Conservation (phyloP, 2,888 invertebrate species). For the Apotomis capreana region DNA sequence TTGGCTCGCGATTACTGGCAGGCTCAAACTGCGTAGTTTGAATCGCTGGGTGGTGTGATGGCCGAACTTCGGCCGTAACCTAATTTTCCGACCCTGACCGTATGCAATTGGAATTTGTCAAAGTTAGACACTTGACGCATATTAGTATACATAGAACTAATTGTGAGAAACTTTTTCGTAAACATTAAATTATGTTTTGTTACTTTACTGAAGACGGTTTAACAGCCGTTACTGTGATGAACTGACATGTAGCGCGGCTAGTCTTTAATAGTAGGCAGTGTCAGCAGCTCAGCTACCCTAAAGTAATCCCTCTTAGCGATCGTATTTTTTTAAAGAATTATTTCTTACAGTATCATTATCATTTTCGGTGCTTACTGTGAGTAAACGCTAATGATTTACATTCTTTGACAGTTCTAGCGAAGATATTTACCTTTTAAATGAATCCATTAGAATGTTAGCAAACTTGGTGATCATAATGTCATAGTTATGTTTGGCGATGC, state of each 20-base stretch:
- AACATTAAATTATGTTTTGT: no score
- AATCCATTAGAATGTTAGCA: conserved; percentile 34
- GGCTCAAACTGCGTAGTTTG: conserved; percentile 7
- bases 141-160: background rate
- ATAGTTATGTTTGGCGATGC: conserved; percentile 39
- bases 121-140: conserved; percentile 18
- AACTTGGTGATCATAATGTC: conserved; percentile 35
- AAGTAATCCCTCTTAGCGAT: no score
- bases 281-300: no score
- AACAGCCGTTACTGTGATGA: no score
- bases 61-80: conserved; percentile 31
- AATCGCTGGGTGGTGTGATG: conserved; percentile 30
- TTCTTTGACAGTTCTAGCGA: conserved; percentile 13
- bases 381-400: background rate
- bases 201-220: no score
- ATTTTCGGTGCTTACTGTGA: no score
- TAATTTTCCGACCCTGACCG: conserved; percentile 35
- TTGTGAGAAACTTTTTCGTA: conserved; percentile 5
- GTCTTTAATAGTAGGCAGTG: no score
- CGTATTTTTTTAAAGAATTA: no score
- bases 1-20: conserved; percentile 12
- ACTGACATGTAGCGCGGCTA: no score
- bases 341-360: no score
- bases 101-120: conserved; percentile 25
- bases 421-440: conserved; percentile 36